These are phyloP conservation scores for Megalopta genalis DNA, from an alignment of 1,140 invertebrate genomes.

Conservation along the genomic window DNA sequence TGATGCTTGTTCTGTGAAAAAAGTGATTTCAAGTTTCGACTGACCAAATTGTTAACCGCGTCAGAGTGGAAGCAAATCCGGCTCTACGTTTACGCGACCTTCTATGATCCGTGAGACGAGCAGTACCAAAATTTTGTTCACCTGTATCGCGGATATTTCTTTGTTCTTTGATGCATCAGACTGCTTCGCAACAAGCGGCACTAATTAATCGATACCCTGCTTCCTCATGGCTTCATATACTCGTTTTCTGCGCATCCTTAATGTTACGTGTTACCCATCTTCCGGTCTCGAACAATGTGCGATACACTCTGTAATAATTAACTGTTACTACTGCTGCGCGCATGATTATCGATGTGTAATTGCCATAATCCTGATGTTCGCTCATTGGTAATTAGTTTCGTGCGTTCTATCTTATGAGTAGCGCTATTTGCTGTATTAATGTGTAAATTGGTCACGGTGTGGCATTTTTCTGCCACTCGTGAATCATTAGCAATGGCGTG, in stretches of 20 bases:
- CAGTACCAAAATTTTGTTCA: background rate
- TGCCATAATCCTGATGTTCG: background rate
- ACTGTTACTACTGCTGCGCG: background rate
- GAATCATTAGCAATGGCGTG: too few relatives aligned
- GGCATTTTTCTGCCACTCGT: too few relatives aligned
- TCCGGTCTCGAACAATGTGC: constrained; percentile 22
- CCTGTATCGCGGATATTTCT: background rate
- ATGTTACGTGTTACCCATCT: constrained; percentile 16
- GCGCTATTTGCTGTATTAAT: background rate
- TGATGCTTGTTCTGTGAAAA: too few relatives aligned
- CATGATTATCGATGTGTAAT: constrained; percentile 12
- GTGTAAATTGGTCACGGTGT: background rate
- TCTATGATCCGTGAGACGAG: background rate
- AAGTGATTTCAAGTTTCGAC: too few relatives aligned
- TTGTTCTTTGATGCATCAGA: background rate
- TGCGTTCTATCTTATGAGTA: background rate
- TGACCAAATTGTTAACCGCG: too few relatives aligned
- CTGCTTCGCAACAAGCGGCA: background rate
- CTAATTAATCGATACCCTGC: constrained; percentile 39
- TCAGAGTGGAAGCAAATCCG: too few relatives aligned
- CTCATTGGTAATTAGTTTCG: constrained; percentile 20
- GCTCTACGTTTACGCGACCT: too few relatives aligned
- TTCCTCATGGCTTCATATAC: constrained; percentile 4
- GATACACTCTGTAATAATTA: constrained; percentile 8
- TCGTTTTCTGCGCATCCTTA: background rate